Evolutionary conservation across 2,797 vertebrate species (phyloP), one percentile per base, ranked within the genome.

Genomic region (Hyperoplus lanceolatus): DNA sequence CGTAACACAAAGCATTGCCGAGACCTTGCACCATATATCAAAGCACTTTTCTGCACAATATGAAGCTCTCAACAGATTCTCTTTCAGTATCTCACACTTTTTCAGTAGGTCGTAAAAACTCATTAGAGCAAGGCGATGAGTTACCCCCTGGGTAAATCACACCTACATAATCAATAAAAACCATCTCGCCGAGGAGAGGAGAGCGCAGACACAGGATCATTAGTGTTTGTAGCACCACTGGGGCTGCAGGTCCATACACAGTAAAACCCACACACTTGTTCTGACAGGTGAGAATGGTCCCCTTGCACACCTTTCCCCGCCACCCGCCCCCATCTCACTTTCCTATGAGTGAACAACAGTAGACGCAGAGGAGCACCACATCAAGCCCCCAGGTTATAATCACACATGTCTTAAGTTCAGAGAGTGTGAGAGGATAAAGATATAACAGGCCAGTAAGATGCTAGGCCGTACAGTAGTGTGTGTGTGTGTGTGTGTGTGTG

Each of bases 221-320:
- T 92, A 93, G 85, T 79, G 81, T 83, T 73, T 82, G 77, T 75
- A 87, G 83, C 86, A 83, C 75, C 80, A 49, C 82, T 77, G 80
- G 78, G 84, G 86, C 85, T 77, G 85, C 84, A 83, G 71, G 87
- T 82, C 82, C 86, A 77, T 70, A 6, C 78, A 89, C 80, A 90
- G 70, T 29, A 95, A 93, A 85, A 94, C 93, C 89, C 90, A 96
- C 84, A 82, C 78, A 81, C 84, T 84, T 88, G 89, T 90, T 91
- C 90, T 95, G 95, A 96, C 94, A 96, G 93, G 93, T 96, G 95
- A 93, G 94, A 96, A 95, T 95, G 94, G 96, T 95, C 91, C 89
- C 83, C 83, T 77, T 93, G 89, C 90, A 91, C 94, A 90, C 91
- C 89, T 83, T 86, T 45, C 42, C 59, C 61, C 42, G 58, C 72